Evolutionary conservation across 1,140 invertebrate genomes (phyloP), one percentile per base, ranked within the genome.

Genomic region (Brachionus plicatilis): DNA sequence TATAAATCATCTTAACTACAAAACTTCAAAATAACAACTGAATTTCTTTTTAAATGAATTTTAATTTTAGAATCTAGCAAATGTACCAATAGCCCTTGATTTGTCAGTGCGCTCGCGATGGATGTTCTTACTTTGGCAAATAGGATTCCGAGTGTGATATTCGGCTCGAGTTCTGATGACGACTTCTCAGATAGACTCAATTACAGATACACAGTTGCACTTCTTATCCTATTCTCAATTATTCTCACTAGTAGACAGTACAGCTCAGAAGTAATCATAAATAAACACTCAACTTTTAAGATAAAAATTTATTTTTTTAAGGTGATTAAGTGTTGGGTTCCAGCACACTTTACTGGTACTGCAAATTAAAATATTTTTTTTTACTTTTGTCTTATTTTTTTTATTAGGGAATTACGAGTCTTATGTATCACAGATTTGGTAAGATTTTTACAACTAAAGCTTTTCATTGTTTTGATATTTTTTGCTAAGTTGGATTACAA

Each of bases 301-400:
- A 37, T 37, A 65, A 20, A 65, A 20, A 70, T 68, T 68, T 12
- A 70, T 24, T 43, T 80, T 82, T 65, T 68, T 82, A 45, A 82
- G 79, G 53, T 82, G 12, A 82, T 82, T 56, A 68, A 84, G 70
- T 84, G 82, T 45, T 84, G 82, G 82, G 82, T 84, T 24, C 82
- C 82, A 9, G 82, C 82, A 8, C 66, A 84, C n/a, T 84, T 84
- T 41, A 84, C 82, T 11, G 27, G 66, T 84, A 72, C 29, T 82
- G 29, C 29, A 9, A 43, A 43, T 20, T 72, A 43, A 45, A 20
- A 72, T 27, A 60, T 41, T 66, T 68, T 43, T 12, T 65, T 11
- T 1, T 5, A 47, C 0, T 47, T 47, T 14, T 45, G 17, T 29
- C 12, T 65, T 27, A 29, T 80, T 80, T 60, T 65, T 53, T 53